Evolutionary conservation across 2,797 vertebrate genomes (phyloP), one percentile per base, ranked within the genome.

Genomic region (Hoplostethus atlanticus): DNA sequence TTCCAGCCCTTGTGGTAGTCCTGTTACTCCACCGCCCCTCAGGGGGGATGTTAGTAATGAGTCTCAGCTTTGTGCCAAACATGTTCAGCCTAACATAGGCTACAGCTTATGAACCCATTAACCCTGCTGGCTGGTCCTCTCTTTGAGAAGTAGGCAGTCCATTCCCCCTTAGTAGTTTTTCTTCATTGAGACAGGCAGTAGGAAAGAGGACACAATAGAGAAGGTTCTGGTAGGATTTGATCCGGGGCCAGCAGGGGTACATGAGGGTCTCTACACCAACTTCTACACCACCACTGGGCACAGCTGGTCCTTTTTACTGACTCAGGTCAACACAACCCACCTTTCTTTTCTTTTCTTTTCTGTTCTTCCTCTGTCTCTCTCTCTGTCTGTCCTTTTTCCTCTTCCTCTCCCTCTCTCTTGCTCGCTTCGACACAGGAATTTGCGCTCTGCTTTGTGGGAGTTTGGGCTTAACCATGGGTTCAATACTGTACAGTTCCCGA

Each of bases 51-150:
- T 54, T 6, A 53, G 31, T 68, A 73, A 79, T 71, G 65, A 81
- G 58, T 57, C 38, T 68, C 68, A 68, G 74, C 63, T 61, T 57
- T 71, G 71, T 80, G 77, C 53, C 69, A 76, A 73, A 76, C 73
- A 62, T 85, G 77, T 70, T 80, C 36, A 69, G 71, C 57, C 63
- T 53, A 50, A 70, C 72, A 73, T 64, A 73, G 50, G 16, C 60
- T 57, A 28, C 72, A 83, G 77, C 72, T 77, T 59, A 61, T 72
- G 64, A 85, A 77, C 71, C 71, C 68, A 66, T 71, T 84, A 76
- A 76, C 81, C 77, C 62, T 47, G 44, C 53, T 36, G 16, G 62
- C 63, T 9, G 53, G 48, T 36, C 62, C 40, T 15, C 38, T 71
- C 46, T 64, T 17, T n/a, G 28, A 8, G 42, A 42, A 58, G 17